Conservation (phyloP, 2,888 invertebrate species). For the Chironomus riparius region DNA sequence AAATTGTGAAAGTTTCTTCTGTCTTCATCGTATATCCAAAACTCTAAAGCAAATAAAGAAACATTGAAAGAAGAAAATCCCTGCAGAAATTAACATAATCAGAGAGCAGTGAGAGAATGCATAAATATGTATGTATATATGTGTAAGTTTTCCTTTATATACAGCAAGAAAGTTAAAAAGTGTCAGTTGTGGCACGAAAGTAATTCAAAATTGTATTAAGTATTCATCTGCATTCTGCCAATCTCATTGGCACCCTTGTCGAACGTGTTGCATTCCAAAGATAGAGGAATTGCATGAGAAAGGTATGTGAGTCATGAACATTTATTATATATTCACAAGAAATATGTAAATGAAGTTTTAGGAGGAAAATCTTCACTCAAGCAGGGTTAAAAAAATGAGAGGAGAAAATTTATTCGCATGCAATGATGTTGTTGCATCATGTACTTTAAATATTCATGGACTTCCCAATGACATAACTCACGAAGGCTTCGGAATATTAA, state of each 20-base stretch:
- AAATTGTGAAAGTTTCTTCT: not conserved
- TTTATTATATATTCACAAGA: no score
- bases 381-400: no score
- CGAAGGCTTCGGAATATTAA: no score
- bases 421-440: no score
- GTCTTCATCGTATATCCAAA: not conserved
- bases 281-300: not conserved
- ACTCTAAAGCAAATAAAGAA: not conserved
- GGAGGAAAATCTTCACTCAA: no score
- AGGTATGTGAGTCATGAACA: not conserved
- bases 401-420: no score
- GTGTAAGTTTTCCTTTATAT: no score
- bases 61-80: not conserved
- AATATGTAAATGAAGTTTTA: no score
- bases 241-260: not conserved
- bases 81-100: not conserved
- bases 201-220: not conserved
- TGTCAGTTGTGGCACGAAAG: not conserved
- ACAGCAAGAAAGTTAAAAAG: no score
- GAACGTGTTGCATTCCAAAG: not conserved
- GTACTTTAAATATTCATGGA: no score
- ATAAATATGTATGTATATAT: not conserved
- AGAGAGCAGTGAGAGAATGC: not conserved
- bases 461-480: no score
- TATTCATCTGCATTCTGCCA: not conserved